Evolutionary conservation across 2,113 vertebrate species (phyloP).

Genomic region (Rhegmatorhina hoffmannsi): DNA sequence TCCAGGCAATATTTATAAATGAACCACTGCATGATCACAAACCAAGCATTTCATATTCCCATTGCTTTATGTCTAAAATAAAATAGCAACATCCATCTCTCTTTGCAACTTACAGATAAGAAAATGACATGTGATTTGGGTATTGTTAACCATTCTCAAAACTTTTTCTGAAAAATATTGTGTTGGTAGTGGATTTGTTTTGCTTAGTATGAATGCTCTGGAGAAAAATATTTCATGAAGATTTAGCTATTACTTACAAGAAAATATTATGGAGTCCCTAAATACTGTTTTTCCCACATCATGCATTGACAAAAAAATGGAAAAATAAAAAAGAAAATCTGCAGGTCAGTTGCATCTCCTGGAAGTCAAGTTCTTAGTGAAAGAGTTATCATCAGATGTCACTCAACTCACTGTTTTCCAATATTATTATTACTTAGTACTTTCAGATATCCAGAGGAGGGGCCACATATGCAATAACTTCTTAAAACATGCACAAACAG

Average conservation of each 20-base stretch:
- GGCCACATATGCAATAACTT: background rate
- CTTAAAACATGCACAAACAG: background rate
- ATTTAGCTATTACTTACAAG: background rate
- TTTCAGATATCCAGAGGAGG: background rate
- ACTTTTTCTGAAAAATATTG: background rate
- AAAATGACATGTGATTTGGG: background rate
- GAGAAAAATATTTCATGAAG: background rate
- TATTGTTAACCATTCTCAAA: background rate
- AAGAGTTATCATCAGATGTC: background rate
- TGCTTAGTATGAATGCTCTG: background rate
- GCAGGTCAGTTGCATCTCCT: background rate
- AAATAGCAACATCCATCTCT: background rate
- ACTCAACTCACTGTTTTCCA: background rate
- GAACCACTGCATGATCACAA: background rate
- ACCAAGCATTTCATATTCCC: background rate
- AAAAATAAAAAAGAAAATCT: background rate
- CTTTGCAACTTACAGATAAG: background rate
- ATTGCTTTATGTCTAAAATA: background rate
- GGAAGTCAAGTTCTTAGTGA: background rate
- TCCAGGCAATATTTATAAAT: background rate
- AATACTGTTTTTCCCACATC: background rate
- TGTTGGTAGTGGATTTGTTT: background rate
- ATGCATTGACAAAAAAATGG: background rate
- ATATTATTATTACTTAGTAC: background rate
- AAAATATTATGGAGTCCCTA: background rate